Conservation (phyloP, 2,797 vertebrate species). For the Dryobates pubescens region DNA sequence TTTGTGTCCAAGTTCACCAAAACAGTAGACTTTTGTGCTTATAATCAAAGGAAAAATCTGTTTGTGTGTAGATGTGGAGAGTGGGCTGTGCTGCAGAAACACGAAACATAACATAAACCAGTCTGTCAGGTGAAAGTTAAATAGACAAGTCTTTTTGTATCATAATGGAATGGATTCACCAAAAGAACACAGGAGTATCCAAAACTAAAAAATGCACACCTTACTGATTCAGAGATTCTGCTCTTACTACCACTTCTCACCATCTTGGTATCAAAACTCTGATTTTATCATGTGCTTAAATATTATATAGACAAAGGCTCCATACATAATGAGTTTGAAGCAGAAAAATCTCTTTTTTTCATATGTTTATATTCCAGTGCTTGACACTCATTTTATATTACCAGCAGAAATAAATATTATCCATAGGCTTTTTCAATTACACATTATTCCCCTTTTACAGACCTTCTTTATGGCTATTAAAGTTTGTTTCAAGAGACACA, state of each 20-base stretch:
- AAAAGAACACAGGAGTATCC: background rate
- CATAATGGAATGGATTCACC: background rate
- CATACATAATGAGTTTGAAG: background rate
- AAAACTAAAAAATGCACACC: background rate
- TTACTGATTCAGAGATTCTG: background rate
- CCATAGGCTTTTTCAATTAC: constrained; percentile 27
- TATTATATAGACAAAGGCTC: background rate
- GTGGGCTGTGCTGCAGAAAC: background rate
- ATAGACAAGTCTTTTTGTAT: background rate
- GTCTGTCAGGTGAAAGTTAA: background rate
- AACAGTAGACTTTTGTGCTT: background rate
- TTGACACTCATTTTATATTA: background rate
- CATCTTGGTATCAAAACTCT: background rate
- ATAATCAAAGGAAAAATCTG: background rate
- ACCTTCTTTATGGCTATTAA: constrained; percentile 66
- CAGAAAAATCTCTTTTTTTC: background rate
- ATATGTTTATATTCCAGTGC: background rate
- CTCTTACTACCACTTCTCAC: background rate
- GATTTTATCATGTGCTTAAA: background rate
- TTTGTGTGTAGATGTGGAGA: rapidly evolving
- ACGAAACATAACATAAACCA: background rate
- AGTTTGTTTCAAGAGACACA: constrained; percentile 74
- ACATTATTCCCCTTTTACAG: constrained; percentile 63
- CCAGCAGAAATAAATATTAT: constrained; percentile 46
- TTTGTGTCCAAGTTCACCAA: background rate